Evolutionary conservation across 2,797 vertebrate species (phyloP).

Genomic region (Australoheros facetus): DNA sequence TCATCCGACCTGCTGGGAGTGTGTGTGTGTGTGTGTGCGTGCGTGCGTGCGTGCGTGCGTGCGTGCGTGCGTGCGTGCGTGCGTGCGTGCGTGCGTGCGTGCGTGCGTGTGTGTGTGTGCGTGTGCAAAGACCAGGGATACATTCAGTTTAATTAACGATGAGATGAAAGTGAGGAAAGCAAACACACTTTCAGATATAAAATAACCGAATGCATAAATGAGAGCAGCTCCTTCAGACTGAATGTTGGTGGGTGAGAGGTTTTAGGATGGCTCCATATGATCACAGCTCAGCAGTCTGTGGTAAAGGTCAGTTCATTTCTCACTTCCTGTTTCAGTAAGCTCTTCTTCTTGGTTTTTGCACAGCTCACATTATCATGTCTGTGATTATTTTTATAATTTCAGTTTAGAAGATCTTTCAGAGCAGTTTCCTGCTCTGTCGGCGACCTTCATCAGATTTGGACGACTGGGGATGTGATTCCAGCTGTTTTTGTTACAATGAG

Average conservation of each 20-base stretch:
- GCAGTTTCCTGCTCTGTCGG: neutral
- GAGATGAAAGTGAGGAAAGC: neutral
- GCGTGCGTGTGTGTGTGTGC: no score
- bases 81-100: neutral
- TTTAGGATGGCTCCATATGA: neutral
- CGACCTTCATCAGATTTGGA: neutral
- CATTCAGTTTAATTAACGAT: neutral
- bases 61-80: neutral
- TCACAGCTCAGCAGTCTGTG: constrained; percentile 1
- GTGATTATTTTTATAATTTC: neutral
- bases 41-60: no score
- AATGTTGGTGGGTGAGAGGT: neutral
- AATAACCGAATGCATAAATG: neutral
- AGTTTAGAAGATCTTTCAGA: neutral
- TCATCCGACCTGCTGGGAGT: constrained; percentile 17
- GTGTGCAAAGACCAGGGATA: accelerated
- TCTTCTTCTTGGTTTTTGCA: neutral
- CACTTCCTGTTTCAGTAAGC: constrained; percentile 45
- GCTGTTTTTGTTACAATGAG: neutral
- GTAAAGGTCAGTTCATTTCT: constrained; percentile 27
- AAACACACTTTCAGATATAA: neutral
- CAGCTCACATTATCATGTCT: neutral
- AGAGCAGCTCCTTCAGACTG: neutral
- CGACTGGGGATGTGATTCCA: neutral
- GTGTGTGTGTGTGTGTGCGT: neutral